Base-by-base conservation (phyloP, 2,113 vertebrate genomes). In the Tautogolabrus adspersus region DNA sequence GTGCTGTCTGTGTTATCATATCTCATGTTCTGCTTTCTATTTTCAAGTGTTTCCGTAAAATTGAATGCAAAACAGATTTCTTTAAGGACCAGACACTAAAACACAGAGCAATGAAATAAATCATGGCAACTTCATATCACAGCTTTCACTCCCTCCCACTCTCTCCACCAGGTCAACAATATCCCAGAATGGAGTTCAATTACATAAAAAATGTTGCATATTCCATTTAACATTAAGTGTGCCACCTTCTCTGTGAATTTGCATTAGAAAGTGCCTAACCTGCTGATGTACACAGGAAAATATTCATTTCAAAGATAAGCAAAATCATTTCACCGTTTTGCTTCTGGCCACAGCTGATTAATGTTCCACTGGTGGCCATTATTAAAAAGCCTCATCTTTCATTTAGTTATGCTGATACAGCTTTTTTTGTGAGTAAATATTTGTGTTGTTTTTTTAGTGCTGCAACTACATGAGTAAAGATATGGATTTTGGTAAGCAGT, bases 341-440 rank as follows among this genome's bases (percentile, higher is more conserved):
- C 87, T 70, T 18, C 60, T 9, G 10, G 79, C 69, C 51, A 23
- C 5, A 7, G 77, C 83, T 88, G 90, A 92, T 94, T 91, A 87
- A 91, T 92, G 90, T 89, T 90, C 77, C 84, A 82, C 79, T 77
- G 56, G 66, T 82, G 72, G 85, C 77, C 62, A 76, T 92, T 91
- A 76, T 92, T 91, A 88, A 83, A 87, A 90, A 84, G 82, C 82
- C 86, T 83, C 88, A 90, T 89, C 67, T 81, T 80, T 87, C 66
- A 70, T 89, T 92, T 91, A 85, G 79, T 88, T 86, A 84, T 69
- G 88, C 89, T 92, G 88, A 93, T 87, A 72, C 87, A 65, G 82
- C 79, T 83, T 77, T 58, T 87, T 89, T 79, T 75, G 71, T 60
- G 71, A 91, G 86, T 90, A 89, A 89, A 87, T 93, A 91, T 92